A percentile compares a stretch with the other conserved stretches of the same genome.
These are phyloP conservation scores for Leucoptera coffeella DNA, from an alignment of 2,888 invertebrate genomes.

Conservation along the genomic window DNA sequence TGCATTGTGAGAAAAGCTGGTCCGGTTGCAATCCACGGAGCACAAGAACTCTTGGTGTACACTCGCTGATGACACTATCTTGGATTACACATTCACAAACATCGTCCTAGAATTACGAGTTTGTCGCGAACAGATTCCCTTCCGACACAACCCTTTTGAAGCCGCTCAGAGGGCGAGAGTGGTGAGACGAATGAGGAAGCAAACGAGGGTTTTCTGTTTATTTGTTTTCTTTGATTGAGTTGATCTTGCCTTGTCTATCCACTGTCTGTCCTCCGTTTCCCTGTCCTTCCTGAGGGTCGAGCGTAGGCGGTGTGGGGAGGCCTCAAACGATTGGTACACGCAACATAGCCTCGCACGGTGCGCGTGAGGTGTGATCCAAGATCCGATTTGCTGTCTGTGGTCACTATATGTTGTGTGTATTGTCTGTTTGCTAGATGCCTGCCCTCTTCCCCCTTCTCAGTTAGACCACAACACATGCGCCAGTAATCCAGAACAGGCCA, in stretches of 20 bases:
- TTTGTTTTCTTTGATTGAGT: constrained; percentile 2
- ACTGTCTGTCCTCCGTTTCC: too few relatives aligned
- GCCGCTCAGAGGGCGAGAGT: too few relatives aligned
- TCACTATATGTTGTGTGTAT: constrained; percentile 67
- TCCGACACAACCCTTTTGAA: too few relatives aligned
- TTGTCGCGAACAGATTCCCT: too few relatives aligned
- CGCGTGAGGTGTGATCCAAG: constrained; percentile 51
- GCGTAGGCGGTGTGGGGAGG: constrained; percentile 41
- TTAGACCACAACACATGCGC: constrained; percentile 81
- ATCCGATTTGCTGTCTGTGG: constrained; percentile 50
- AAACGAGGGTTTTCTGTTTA: too few relatives aligned
- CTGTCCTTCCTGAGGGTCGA: neutral
- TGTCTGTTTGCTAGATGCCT: constrained; percentile 94
- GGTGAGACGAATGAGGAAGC: too few relatives aligned
- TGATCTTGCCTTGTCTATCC: too few relatives aligned
- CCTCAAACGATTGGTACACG: constrained; percentile 43
- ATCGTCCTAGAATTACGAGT: constrained; percentile 16
- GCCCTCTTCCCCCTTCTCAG: constrained; percentile 82
- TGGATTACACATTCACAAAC: constrained; percentile 53
- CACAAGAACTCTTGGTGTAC: constrained; percentile 53
- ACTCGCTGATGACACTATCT: constrained; percentile 47
- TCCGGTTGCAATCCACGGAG: constrained; percentile 55
- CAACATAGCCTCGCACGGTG: constrained; percentile 43
- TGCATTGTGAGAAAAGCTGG: constrained; percentile 26
- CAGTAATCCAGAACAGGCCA: constrained; percentile 66